Percentiles rank a stretch among this genome's conserved stretches.
Conservation (phyloP, 2,113 vertebrate genomes). For the Pavo muticus region DNA sequence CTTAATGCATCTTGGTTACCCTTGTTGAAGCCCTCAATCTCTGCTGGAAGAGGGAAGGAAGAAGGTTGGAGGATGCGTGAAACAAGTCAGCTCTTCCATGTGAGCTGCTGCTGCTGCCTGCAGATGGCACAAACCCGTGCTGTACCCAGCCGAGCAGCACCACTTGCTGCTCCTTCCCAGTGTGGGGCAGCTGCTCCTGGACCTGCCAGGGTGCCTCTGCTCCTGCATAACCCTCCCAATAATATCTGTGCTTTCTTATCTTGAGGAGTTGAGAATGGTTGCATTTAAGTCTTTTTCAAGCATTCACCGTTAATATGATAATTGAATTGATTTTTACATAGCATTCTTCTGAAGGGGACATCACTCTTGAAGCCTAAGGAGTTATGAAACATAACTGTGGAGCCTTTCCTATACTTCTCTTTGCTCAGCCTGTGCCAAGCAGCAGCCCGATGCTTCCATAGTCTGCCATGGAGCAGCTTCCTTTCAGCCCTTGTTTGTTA, state of each 20-base stretch:
- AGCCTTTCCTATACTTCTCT: not conserved
- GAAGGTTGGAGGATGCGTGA: not conserved
- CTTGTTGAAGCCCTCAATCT: not conserved
- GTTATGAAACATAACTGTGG: not conserved
- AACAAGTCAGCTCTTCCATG: not conserved
- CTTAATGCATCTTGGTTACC: not conserved
- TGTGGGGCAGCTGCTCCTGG: not conserved
- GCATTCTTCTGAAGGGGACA: not conserved
- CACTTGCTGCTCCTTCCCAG: accelerated
- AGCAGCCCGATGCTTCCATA: not conserved
- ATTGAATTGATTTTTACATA: not conserved
- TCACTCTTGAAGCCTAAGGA: not conserved
- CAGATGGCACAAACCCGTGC: not conserved
- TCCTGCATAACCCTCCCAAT: not conserved
- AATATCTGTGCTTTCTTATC: not conserved
- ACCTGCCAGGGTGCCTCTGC: accelerated
- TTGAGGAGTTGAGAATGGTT: not conserved
- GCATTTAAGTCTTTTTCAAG: not conserved
- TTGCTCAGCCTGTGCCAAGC: not conserved
- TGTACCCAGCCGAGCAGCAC: not conserved
- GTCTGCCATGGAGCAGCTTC: not conserved
- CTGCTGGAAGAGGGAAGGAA: not conserved
- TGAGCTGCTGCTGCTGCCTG: not conserved
- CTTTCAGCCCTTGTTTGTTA: not conserved
- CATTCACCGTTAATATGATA: not conserved